Base-by-base conservation (phyloP, 2,797 vertebrate species). In the Tadarida brasiliensis region DNA sequence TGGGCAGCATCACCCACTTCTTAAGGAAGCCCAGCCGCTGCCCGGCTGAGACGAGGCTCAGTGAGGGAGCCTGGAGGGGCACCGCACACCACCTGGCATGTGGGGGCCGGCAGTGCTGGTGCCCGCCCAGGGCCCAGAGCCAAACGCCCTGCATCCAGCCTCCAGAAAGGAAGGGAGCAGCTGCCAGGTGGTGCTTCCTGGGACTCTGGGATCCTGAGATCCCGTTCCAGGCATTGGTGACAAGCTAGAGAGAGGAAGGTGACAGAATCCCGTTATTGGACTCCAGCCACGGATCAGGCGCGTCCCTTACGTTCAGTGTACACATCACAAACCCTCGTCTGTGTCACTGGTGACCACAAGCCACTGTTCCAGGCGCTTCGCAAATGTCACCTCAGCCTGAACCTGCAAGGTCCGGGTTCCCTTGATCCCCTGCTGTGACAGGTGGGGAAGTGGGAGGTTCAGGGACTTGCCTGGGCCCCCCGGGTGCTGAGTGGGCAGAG, bases 391-490 rank as follows among this genome's bases (percentile, higher is more conserved):
- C 70, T 33, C 16, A 54, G 35, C 33, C 9, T 3, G 14, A 14
- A 30, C 59, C 51, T 51, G 3, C 14, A 1, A 11, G 22, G n/a
- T 10, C 1, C 1, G 22, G 1, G 12, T n/a, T 35, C 35, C 59
- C 39, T 51, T 28, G 7, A 47, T 71, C 16, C 26, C n/a, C 71
- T 11, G 35, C 22, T 28, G 16, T 11, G 47, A 30, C 39, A 24
- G 30, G 63, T 24, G 20, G 56, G 15, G 28, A 24, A 39, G 26
- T 24, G 49, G 22, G 30, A 47, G n/a, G 61, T 19, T 61, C 56
- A 4, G 7, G 11, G 28, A 54, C 30, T 14, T 5, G 33, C 61
- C 57, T 19, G 35, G 44, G 30, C 22, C 76, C 65, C 16, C 30
- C 2, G 4, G 35, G 7, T 20, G 7, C 35, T 26, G 15, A 14